These are phyloP conservation scores for Gracilinanus agilis DNA, from an alignment of 2,113 vertebrate genomes.

Conservation along the genomic window DNA sequence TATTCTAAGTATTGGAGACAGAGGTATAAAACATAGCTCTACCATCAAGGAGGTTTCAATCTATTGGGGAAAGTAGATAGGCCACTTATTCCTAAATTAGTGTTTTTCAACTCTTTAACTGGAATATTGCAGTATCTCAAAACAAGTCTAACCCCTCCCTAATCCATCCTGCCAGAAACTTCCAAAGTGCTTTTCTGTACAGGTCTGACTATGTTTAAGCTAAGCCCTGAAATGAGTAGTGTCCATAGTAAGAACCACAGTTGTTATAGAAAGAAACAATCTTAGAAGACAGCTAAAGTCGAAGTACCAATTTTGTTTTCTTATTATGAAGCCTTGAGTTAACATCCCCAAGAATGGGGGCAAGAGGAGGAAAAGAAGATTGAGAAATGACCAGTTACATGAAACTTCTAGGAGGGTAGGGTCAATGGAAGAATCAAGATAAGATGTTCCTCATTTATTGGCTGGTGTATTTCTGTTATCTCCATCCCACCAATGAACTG, in stretches of 20 bases:
- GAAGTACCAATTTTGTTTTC: background rate
- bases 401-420: background rate
- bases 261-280: background rate
- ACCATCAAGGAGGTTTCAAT: background rate
- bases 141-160: background rate
- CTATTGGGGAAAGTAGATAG: background rate
- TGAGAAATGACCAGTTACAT: background rate
- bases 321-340: background rate
- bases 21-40: background rate
- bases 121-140: background rate
- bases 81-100: background rate
- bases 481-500: background rate
- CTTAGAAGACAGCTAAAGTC: background rate
- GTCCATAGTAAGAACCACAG: background rate
- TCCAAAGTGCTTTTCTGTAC: background rate
- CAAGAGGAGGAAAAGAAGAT: background rate
- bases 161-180: background rate
- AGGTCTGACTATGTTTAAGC: background rate
- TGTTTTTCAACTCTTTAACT: background rate
- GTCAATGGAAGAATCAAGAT: background rate
- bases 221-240: background rate
- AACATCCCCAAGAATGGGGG: background rate
- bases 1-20: background rate
- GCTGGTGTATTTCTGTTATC: background rate
- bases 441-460: background rate